phyloP scores from a whole-genome alignment of 2,888 invertebrate species.

The Conops quadrifasciatus region DNA sequence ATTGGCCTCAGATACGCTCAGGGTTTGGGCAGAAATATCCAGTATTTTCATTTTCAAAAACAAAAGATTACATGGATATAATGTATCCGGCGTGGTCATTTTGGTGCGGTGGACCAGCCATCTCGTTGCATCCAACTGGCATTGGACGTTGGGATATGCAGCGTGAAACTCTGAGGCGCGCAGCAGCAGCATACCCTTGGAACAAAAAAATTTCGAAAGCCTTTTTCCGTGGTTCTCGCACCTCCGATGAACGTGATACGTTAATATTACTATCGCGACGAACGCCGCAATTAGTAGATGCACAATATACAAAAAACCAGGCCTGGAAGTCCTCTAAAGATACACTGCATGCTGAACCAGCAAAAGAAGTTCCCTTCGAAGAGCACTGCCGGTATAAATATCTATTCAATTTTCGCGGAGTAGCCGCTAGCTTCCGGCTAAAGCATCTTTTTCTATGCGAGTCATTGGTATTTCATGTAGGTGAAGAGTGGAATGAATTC shows the following conservation, averaged over 20 bases:
- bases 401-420: conserved; percentile 95
- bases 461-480: conserved; percentile 93
- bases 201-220: conserved; percentile 73
- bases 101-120: conserved; percentile 98
- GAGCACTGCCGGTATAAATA: conserved; percentile 94
- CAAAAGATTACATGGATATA: conserved; percentile 84
- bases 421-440: conserved; percentile 96
- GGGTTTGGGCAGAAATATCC: conserved; percentile 66
- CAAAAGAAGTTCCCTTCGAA: conserved; percentile 86
- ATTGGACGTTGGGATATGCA: conserved; percentile 93
- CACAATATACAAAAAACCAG: conserved; percentile 96
- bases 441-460: conserved; percentile 94
- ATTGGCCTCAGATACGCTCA: conserved; percentile 84
- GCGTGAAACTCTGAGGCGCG: conserved; percentile 74
- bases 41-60: conserved; percentile 95
- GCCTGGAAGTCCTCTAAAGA: conserved; percentile 98
- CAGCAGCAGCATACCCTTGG: conserved; percentile 78
- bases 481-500: conserved; percentile 93
- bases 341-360: conserved; percentile 84
- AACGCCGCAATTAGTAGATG: conserved; percentile 82
- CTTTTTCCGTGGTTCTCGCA: conserved; percentile 95
- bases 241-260: conserved; percentile 89
- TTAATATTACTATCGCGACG: conserved; percentile 82
- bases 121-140: conserved; percentile 90
- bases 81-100: conserved; percentile 98